phyloP scores from a whole-genome alignment of 2,888 invertebrate genomes.

The Gymnoscelis rufifasciata region DNA sequence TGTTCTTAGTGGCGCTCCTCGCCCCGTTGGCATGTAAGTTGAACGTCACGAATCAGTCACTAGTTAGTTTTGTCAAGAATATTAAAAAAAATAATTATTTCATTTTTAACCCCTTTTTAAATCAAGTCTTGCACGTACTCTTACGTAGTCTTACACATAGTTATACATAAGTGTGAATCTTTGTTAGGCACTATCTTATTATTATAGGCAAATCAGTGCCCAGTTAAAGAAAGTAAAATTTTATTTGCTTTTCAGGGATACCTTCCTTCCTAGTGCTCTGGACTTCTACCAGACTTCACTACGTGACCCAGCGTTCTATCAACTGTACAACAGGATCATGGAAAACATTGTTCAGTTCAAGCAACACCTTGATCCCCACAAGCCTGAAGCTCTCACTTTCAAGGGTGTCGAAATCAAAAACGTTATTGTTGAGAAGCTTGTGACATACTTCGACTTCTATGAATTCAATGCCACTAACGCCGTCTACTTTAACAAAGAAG shows the following conservation, averaged over 20 bases:
- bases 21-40: slow-evolving; percentile 46
- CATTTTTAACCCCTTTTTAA: too few relatives aligned
- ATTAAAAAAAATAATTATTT: background rate
- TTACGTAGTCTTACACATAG: too few relatives aligned
- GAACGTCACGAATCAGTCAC: background rate
- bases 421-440: slow-evolving; percentile 80
- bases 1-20: slow-evolving; percentile 51
- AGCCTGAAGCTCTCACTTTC: slow-evolving; percentile 74
- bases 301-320: slow-evolving; percentile 86
- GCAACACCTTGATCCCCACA: slow-evolving; percentile 78
- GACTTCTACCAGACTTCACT: slow-evolving; percentile 82
- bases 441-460: slow-evolving; percentile 83
- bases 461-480: slow-evolving; percentile 81
- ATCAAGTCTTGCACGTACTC: too few relatives aligned
- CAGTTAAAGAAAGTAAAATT: slow-evolving; percentile 1
- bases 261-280: slow-evolving; percentile 77
- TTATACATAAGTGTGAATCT: too few relatives aligned
- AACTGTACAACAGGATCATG: slow-evolving; percentile 81
- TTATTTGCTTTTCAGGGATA: slow-evolving; percentile 46
- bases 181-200: too few relatives aligned
- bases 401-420: slow-evolving; percentile 80
- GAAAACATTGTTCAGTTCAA: slow-evolving; percentile 81
- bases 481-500: slow-evolving; percentile 46
- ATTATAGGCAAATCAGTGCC: too few relatives aligned
- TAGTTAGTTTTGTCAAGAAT: too few relatives aligned